Base-by-base conservation (phyloP, 1,140 invertebrate species). In the Batillaria attramentaria region DNA sequence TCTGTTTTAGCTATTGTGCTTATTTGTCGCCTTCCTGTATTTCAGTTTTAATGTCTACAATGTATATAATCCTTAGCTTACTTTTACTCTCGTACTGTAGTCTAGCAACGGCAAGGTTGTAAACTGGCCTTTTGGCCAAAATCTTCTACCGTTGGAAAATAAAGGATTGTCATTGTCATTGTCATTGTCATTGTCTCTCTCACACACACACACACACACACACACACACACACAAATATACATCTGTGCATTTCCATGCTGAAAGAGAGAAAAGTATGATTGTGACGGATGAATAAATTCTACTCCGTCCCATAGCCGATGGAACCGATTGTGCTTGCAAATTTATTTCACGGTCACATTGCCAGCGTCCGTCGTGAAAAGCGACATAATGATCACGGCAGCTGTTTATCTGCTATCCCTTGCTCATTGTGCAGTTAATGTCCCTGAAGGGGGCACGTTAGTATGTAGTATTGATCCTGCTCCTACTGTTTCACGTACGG, bases 131-230 rank as follows among this genome's bases (percentile, higher is more conserved):
- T n/a, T n/a, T n/a, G n/a, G n/a, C n/a, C n/a, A n/a, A n/a, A n/a
- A n/a, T n/a, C n/a, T n/a, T n/a, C n/a, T n/a, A n/a, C n/a, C n/a
- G n/a, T n/a, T n/a, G n/a, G n/a, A n/a, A n/a, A n/a, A n/a, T n/a
- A n/a, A n/a, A n/a, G n/a, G n/a, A n/a, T n/a, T n/a, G n/a, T n/a
- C n/a, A n/a, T n/a, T n/a, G n/a, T n/a, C n/a, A n/a, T n/a, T n/a
- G n/a, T n/a, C n/a, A n/a, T n/a, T n/a, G n/a, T n/a, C n/a, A n/a
- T n/a, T n/a, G n/a, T n/a, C 66, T 37, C 33, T 2, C 66, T 18
- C 66, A 42, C 66, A 33, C 66, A 69, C 66, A 37, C 66, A 28
- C 57, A 28, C 57, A 62, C 57, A n/a, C 57, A 62, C 57, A 62
- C 57, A 62, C 57, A 62, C 57, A 62, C 57, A 62, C 57, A 62